A percentile compares a stretch with the other conserved stretches of the same genome.
phyloP scores from a whole-genome alignment of 2,888 invertebrate genomes.

The Folsomia manolachei region DNA sequence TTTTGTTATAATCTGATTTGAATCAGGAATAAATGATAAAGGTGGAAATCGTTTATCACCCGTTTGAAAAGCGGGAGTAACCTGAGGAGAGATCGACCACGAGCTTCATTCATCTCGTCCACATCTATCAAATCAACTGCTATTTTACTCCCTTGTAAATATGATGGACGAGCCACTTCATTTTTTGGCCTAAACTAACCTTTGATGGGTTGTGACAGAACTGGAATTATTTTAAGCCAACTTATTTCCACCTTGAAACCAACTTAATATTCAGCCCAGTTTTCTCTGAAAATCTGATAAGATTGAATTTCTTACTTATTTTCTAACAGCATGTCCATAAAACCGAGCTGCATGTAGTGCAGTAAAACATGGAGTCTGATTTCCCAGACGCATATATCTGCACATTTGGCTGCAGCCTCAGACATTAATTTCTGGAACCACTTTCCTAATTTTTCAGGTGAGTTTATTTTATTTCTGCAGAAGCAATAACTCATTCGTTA shows the following conservation, averaged over 20 bases:
- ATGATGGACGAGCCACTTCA: conserved; percentile 15
- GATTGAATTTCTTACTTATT: background rate
- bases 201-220: background rate
- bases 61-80: conserved; percentile 47
- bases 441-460: conserved; percentile 16
- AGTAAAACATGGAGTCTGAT: too few species aligned
- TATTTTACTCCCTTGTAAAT: background rate
- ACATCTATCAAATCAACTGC: conserved; percentile 21
- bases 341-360: background rate
- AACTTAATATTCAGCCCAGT: background rate
- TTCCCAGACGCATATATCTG: too few species aligned
- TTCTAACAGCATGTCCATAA: background rate
- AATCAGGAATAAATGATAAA: conserved; percentile 51
- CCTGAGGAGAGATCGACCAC: conserved; percentile 38
- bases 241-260: background rate
- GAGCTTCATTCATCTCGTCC: conserved; percentile 18
- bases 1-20: conserved; percentile 50
- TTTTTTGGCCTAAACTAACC: background rate
- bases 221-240: background rate
- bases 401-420: too few species aligned
- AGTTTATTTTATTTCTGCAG: background rate
- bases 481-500: conserved; percentile 20
- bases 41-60: conserved; percentile 51
- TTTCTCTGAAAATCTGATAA: background rate
- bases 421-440: background rate